These are phyloP conservation scores for Mesocentrotus franciscanus DNA, from an alignment of 53 echinoderm and acorn worm genomes.

Conservation along the genomic window DNA sequence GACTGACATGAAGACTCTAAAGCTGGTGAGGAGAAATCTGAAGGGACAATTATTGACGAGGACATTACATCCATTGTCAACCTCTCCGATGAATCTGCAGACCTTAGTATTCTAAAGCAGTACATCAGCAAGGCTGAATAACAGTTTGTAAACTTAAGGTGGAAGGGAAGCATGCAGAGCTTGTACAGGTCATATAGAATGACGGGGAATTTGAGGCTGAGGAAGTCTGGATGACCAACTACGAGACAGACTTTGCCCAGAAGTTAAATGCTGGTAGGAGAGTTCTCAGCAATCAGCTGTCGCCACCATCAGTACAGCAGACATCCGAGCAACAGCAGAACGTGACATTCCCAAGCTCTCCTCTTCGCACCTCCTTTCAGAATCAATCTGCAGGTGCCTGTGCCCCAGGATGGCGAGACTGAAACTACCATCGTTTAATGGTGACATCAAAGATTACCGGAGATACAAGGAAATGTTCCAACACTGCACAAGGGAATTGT, in stretches of 20 bases:
- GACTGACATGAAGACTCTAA: too few species aligned
- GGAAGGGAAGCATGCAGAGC: slow-evolving; percentile 14
- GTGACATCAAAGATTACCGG: slow-evolving; percentile 77
- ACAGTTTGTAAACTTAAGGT: slow-evolving; percentile 16
- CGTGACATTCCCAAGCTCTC: too few species aligned
- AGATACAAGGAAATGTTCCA: slow-evolving; percentile 70
- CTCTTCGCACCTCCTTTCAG: too few species aligned
- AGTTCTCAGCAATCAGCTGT: neutral
- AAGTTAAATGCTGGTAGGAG: too few species aligned
- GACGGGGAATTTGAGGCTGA: slow-evolving; percentile 12
- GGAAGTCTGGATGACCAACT: slow-evolving; percentile 38
- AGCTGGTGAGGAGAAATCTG: too few species aligned
- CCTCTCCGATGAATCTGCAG: too few species aligned
- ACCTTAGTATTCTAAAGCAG: too few species aligned
- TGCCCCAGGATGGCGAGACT: slow-evolving; percentile 80
- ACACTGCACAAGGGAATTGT: slow-evolving; percentile 68
- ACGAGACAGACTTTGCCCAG: too few species aligned
- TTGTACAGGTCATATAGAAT: neutral
- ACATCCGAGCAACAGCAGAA: neutral
- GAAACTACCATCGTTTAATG: slow-evolving; percentile 72
- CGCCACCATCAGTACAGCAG: neutral
- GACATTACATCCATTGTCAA: too few species aligned
- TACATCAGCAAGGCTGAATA: slow-evolving; percentile 43
- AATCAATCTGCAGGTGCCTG: too few species aligned
- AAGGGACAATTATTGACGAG: too few species aligned